These are phyloP conservation scores for Geodia barretti DNA, from an alignment of 37 sponge, comb jelly and placozoan genomes.

Conservation along the genomic window DNA sequence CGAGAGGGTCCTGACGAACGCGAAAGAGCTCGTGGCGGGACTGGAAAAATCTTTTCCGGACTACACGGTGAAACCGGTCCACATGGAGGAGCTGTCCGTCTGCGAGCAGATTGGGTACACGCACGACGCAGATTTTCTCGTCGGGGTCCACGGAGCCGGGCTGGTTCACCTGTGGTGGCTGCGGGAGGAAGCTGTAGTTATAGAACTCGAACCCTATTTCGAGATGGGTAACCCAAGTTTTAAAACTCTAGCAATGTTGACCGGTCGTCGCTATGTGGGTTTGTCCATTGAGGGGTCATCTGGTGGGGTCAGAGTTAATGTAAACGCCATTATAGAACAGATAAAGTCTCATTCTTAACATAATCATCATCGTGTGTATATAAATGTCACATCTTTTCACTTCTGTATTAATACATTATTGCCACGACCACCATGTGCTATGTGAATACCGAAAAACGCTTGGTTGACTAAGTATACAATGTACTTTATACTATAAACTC, in stretches of 20 bases:
- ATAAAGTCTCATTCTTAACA: too few relatives aligned
- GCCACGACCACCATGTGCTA: too few relatives aligned
- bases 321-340: not conserved
- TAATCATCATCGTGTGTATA: too few relatives aligned
- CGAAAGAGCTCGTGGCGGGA: conserved; percentile 27
- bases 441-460: too few relatives aligned
- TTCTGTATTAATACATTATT: too few relatives aligned
- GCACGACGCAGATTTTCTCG: conserved; percentile 52
- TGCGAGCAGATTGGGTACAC: conserved; percentile 61
- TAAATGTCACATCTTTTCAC: too few relatives aligned
- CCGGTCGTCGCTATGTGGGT: conserved; percentile 44
- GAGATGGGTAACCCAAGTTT: conserved; percentile 59
- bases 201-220: conserved; percentile 60
- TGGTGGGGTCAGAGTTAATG: conserved; percentile 8
- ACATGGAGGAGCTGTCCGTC: conserved; percentile 47
- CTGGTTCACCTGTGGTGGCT: conserved; percentile 84
- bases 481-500: too few relatives aligned
- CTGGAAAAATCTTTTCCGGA: conserved; percentile 28
- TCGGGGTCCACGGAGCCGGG: conserved; percentile 83
- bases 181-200: conserved; percentile 38
- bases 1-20: conserved; percentile 57
- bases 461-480: too few relatives aligned
- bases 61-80: conserved; percentile 18
- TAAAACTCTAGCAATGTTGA: conserved; percentile 42
- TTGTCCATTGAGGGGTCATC: not conserved